Conservation (phyloP, 2,113 vertebrate species). For the Cathartes aura region DNA sequence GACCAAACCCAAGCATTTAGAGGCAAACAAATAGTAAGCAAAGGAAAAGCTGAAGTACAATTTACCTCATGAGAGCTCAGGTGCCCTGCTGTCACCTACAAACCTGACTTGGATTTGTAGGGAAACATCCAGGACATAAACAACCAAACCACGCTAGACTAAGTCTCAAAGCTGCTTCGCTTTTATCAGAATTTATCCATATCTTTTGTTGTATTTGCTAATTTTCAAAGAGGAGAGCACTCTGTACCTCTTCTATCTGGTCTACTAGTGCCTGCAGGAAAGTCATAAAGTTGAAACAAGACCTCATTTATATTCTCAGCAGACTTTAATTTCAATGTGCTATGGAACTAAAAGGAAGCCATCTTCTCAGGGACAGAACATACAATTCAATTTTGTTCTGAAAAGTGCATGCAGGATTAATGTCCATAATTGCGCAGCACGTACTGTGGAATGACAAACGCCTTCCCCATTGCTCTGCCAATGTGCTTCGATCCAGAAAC, state of each 20-base stretch:
- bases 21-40: neutral
- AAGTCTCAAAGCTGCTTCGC: neutral
- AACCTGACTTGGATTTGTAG: neutral
- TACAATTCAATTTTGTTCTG: conserved; percentile 62
- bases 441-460: conserved; percentile 6
- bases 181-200: neutral
- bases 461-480: conserved; percentile 27
- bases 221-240: neutral
- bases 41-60: neutral
- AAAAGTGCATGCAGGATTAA: conserved; percentile 36
- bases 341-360: conserved; percentile 47
- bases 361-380: conserved; percentile 67
- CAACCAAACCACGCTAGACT: neutral
- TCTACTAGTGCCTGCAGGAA: conserved; percentile 10
- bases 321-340: conserved; percentile 52
- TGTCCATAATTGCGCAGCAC: conserved; percentile 46
- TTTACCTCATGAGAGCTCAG: neutral
- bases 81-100: neutral
- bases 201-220: neutral
- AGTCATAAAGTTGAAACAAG: conserved; percentile 41
- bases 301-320: conserved; percentile 60
- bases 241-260: neutral
- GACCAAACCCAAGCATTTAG: neutral
- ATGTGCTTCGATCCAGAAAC: conserved; percentile 19
- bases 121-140: neutral